Evolutionary conservation across 2,888 invertebrate genomes (phyloP), one percentile per base, ranked within the genome.

Genomic region (Adelphocoris suturalis): DNA sequence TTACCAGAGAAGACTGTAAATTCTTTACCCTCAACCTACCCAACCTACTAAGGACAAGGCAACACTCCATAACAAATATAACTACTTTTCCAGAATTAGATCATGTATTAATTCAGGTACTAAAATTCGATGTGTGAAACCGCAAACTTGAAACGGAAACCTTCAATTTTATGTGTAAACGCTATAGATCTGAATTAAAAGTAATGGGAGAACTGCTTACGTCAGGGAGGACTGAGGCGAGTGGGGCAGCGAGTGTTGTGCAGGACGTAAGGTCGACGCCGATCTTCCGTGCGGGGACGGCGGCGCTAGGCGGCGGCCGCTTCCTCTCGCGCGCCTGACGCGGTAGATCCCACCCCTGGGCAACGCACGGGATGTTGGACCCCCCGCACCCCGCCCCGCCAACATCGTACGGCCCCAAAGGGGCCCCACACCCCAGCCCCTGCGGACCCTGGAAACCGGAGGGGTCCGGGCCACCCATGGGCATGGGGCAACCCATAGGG

Each of bases 191-290:
- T n/a, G n/a, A n/a, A n/a, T n/a, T n/a, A n/a, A n/a, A n/a, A 37
- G 37, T 4, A 4, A 37, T 37, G 7, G 37, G 7, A 4, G 37
- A 37, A 37, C 2, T 37, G 37, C 68, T 68, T 27, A 68, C 68
- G 12, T 68, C 23, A 11, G 68, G 11, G 1, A 0, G n/a, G 68
- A 68, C 12, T 23, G 19, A 19, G 48, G 86, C 75, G 13, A 75
- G 75, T 23, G 75, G 88, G 9, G 88, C 27, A 19, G 61, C 88
- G 48, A 88, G 52, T 7, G 78, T 88, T 0, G 88, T 88, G 80
- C 27, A 88, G 13, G 78, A 28, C 7, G n/a, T 11, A 16, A 11
- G n/a, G 61, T 23, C 16, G n/a, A 55, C n/a, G 48, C 61, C 78
- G 13, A 88, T 37, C 48, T 88, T 88, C 55, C 80, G 47, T 27